A percentile compares a stretch with the other conserved stretches of the same genome.
Evolutionary conservation across 1,140 invertebrate genomes (phyloP).

Genomic region (Paramacrobiotus metropolitanus): DNA sequence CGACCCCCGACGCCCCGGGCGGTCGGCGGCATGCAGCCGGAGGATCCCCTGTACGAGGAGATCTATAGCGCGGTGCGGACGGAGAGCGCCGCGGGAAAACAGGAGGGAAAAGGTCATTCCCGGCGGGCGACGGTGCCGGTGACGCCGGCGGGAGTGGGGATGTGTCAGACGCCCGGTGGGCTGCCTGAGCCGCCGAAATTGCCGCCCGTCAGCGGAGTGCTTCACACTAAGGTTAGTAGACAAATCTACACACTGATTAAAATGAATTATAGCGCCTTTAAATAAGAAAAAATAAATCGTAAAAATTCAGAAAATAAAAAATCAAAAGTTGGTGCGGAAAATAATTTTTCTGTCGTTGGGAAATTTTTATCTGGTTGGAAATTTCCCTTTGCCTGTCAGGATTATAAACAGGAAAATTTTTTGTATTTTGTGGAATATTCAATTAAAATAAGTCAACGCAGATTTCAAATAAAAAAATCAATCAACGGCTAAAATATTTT

Average conservation of each 20-base stretch:
- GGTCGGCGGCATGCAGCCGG: not conserved
- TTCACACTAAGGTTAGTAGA: not conserved
- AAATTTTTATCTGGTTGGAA: not conserved
- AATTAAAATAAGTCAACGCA: no score
- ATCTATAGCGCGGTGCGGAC: not conserved
- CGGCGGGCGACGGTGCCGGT: not conserved
- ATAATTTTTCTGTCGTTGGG: not conserved
- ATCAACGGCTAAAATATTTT: no score
- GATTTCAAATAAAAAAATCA: no score
- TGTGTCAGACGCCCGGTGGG: not conserved
- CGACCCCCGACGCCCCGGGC: not conserved
- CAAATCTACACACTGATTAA: no score
- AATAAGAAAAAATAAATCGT: not conserved
- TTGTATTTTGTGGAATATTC: no score
- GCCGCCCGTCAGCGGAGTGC: not conserved
- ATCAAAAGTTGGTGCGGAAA: no score
- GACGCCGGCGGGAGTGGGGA: not conserved
- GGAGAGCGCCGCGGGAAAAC: not conserved
- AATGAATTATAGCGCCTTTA: not conserved
- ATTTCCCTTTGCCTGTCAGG: not conserved
- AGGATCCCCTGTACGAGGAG: not conserved
- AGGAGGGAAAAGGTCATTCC: not conserved
- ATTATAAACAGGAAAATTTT: no score
- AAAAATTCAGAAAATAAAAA: not conserved
- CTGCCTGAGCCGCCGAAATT: not conserved